Evolutionary conservation across 2,797 vertebrate species (phyloP), one percentile per base, ranked within the genome.

Genomic region (Pteropus rufus): DNA sequence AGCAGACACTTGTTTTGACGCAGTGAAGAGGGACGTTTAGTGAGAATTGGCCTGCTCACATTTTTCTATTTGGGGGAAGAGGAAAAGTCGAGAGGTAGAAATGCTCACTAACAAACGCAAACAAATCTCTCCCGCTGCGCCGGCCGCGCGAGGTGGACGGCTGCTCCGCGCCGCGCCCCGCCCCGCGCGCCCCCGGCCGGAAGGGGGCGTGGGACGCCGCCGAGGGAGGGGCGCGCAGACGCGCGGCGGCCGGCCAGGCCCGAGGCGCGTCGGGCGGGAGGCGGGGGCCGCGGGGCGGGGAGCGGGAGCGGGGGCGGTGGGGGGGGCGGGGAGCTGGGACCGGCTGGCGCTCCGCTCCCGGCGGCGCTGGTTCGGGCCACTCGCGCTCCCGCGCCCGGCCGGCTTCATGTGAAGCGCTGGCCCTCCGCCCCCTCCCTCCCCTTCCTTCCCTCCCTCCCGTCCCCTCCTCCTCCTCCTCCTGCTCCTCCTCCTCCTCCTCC

Each of bases 321-420:
- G 5, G 52, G 62, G 58, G 49, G 52, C 16, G 6, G 62, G 36
- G 67, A 19, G 52, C 29, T 23, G 58, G 67, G 81, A 84, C 72
- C 15, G 67, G n/a, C 26, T 1, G 46, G 94, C 62, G 64, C 77
- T 23, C 5, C 2, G 87, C 72, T 81, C 7, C 62, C 21, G 0
- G 91, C 81, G 16, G 90, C 56, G 69, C 85, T 72, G 2, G 12
- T 58, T 29, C 19, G 0, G 70, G 92, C 95, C 80, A 85, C 92
- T 94, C 36, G 87, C 49, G 90, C 96, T 90, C 80, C 82, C 36
- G 96, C 86, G 73, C 83, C 76, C 29, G 14, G 95, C 97, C 72
- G 95, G 85, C 95, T 97, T 89, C 92, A 97, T 96, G 96, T 97
- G 97, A 97, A 92, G 93, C 93, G 85, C 93, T 23, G 94, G 88